phyloP scores from a whole-genome alignment of 1,140 invertebrate genomes.

The Leptopilina boulardi region DNA sequence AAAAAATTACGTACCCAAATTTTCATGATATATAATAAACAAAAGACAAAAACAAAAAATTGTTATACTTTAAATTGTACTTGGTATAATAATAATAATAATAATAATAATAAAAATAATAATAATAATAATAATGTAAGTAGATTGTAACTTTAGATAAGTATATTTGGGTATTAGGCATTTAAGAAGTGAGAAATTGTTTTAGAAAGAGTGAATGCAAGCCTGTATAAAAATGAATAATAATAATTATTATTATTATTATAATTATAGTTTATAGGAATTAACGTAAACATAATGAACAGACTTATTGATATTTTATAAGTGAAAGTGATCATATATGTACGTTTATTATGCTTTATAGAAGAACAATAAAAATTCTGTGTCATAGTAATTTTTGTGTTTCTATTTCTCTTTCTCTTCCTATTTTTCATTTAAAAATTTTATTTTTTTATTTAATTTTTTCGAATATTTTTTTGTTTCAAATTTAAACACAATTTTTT shows the following conservation, averaged over 20 bases:
- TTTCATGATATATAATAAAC: too few species aligned
- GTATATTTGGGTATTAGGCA: constrained; percentile 51
- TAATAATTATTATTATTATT: too few species aligned
- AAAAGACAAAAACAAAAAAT: too few species aligned
- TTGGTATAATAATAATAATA: too few species aligned
- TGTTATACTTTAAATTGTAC: too few species aligned
- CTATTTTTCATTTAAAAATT: neutral
- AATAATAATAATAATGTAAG: constrained; percentile 47
- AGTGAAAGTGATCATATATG: constrained; percentile 69
- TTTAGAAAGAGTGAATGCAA: constrained; percentile 57
- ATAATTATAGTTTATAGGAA: constrained; percentile 55
- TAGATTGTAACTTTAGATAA: constrained; percentile 51
- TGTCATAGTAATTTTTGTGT: constrained; percentile 60
- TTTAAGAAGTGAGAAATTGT: constrained; percentile 53
- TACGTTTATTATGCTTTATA: constrained; percentile 68
- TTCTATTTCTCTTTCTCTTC: neutral
- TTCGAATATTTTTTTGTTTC: too few species aligned
- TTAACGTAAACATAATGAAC: constrained; percentile 38
- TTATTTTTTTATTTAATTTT: neutral
- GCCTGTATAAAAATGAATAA: constrained; percentile 60
- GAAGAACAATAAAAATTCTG: constrained; percentile 70
- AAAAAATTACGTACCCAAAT: too few species aligned
- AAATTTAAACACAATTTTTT: too few species aligned
- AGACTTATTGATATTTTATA: constrained; percentile 70
- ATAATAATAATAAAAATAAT: too few species aligned